Evolutionary conservation across 1,140 invertebrate species (phyloP).

Genomic region (Lepidurus apus): DNA sequence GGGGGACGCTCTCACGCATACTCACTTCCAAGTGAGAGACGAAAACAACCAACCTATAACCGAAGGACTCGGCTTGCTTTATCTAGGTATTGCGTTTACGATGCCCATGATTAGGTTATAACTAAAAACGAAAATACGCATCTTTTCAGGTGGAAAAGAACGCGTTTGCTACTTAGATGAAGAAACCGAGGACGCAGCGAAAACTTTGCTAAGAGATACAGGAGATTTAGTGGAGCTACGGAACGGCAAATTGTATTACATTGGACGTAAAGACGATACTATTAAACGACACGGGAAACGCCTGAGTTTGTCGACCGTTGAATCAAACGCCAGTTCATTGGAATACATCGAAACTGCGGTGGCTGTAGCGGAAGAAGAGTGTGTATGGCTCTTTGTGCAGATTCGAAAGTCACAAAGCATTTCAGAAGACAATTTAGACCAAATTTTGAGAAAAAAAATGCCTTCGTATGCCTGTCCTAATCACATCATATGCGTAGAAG

Average conservation of each 20-base stretch:
- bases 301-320: slow-evolving; percentile 56
- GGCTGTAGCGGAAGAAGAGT: slow-evolving; percentile 40
- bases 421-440: background rate
- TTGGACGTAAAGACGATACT: slow-evolving; percentile 57
- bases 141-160: slow-evolving; percentile 52
- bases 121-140: no score
- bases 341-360: slow-evolving; percentile 19
- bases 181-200: slow-evolving; percentile 45
- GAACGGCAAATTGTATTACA: slow-evolving; percentile 54
- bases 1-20: slow-evolving; percentile 57
- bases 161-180: slow-evolving; percentile 58
- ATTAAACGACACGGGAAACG: slow-evolving; percentile 70
- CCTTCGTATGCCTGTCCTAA: background rate
- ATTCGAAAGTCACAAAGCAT: slow-evolving; percentile 45
- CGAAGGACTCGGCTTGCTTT: slow-evolving; percentile 45
- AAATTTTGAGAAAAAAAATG: background rate
- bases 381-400: slow-evolving; percentile 48
- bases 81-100: slow-evolving; percentile 44
- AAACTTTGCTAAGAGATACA: slow-evolving; percentile 55
- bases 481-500: background rate
- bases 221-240: slow-evolving; percentile 56
- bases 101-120: no score
- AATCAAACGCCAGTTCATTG: slow-evolving; percentile 47
- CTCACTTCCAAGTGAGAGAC: slow-evolving; percentile 51
- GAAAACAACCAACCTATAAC: slow-evolving; percentile 34